phyloP scores from a whole-genome alignment of 2,113 vertebrate genomes.

The Jacana jacana region DNA sequence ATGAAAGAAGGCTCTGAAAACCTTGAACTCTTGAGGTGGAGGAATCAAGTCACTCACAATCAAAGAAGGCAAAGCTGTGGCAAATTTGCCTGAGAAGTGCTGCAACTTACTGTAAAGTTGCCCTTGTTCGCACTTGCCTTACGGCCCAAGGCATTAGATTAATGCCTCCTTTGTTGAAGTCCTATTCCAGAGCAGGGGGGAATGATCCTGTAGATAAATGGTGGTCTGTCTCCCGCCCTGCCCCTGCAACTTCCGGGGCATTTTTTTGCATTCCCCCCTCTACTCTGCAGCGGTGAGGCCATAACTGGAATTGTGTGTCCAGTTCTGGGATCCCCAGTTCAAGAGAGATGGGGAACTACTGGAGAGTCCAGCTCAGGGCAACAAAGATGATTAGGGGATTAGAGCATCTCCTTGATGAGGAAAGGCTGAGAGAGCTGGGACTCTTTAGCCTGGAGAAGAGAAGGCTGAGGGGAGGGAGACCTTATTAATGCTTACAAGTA shows the following conservation, averaged over 20 bases:
- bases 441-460: too few species aligned
- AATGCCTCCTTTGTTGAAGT: not conserved
- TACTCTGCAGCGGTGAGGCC: too few species aligned
- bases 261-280: not conserved
- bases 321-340: too few species aligned
- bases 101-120: not conserved
- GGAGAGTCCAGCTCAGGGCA: too few species aligned
- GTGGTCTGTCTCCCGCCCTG: accelerated
- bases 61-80: not conserved
- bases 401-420: too few species aligned
- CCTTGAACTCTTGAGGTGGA: not conserved
- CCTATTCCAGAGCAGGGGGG: not conserved
- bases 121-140: not conserved
- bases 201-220: not conserved
- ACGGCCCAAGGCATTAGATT: not conserved
- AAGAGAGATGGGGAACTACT: too few species aligned
- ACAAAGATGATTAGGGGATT: too few species aligned
- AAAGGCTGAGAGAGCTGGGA: too few species aligned
- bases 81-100: not conserved
- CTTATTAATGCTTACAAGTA: too few species aligned
- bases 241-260: accelerated
- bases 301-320: too few species aligned
- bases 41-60: not conserved
- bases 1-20: not conserved
- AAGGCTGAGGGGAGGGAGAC: too few species aligned